Conservation (phyloP, 1,140 invertebrate genomes). For the Eumeta japonica region DNA sequence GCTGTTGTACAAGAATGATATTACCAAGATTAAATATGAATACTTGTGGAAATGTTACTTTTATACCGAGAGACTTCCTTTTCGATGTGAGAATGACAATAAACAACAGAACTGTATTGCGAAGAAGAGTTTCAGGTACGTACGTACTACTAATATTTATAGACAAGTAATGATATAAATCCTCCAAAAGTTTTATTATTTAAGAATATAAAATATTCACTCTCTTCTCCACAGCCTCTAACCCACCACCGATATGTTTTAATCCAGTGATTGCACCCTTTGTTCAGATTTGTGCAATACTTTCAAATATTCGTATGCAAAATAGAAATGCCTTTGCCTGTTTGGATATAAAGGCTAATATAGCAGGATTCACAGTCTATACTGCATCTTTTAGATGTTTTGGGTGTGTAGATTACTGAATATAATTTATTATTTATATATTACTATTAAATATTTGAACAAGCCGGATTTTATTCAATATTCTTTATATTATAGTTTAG, state of each 20-base stretch:
- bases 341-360: slow-evolving; percentile 72
- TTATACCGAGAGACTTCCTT: slow-evolving; percentile 70
- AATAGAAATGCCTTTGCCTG: slow-evolving; percentile 78
- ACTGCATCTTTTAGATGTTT: slow-evolving; percentile 52
- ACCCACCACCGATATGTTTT: slow-evolving; percentile 53
- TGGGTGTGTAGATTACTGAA: too few relatives aligned
- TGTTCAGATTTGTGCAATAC: slow-evolving; percentile 71
- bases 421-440: too few relatives aligned
- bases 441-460: not conserved
- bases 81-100: slow-evolving; percentile 64
- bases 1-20: slow-evolving; percentile 65
- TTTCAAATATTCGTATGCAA: slow-evolving; percentile 78
- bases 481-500: slow-evolving; percentile 33
- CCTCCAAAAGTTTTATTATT: not conserved
- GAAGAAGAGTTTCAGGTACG: slow-evolving; percentile 61
- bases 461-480: not conserved
- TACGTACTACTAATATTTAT: not conserved
- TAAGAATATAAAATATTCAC: not conserved
- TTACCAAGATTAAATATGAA: slow-evolving; percentile 62
- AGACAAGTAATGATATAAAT: slow-evolving; percentile 1
- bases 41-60: slow-evolving; percentile 66
- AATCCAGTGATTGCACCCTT: slow-evolving; percentile 58
- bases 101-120: slow-evolving; percentile 62
- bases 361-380: slow-evolving; percentile 60
- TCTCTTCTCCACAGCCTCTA: slow-evolving; percentile 38